Evolutionary conservation across 2,888 invertebrate genomes (phyloP).

Genomic region (Cantharis flavilabris): DNA sequence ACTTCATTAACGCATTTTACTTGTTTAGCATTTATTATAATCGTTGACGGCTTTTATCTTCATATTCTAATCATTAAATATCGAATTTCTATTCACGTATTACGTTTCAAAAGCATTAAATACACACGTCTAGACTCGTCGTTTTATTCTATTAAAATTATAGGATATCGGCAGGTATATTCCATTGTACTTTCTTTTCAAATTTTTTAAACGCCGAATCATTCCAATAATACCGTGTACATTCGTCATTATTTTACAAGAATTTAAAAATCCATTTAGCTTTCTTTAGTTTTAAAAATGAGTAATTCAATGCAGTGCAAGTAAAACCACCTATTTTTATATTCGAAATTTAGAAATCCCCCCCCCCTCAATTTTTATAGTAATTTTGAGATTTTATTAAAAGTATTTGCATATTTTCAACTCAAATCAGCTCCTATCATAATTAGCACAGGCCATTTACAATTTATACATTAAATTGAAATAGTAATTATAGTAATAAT

Average conservation of each 20-base stretch:
- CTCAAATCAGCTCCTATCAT: too few species aligned
- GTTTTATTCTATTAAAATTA: not conserved
- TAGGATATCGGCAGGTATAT: not conserved
- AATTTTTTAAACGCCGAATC: not conserved
- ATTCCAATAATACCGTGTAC: not conserved
- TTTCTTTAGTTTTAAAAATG: too few species aligned
- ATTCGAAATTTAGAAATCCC: too few species aligned
- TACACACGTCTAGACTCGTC: not conserved
- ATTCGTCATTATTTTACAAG: not conserved
- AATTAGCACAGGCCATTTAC: too few species aligned
- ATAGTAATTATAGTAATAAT: too few species aligned
- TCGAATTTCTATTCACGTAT: conserved; percentile 12
- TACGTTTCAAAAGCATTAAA: conserved; percentile 2
- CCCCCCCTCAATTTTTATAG: too few species aligned
- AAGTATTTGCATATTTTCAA: too few species aligned
- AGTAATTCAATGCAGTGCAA: too few species aligned
- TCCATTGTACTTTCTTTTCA: not conserved
- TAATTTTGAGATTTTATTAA: too few species aligned
- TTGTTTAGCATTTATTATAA: conserved; percentile 6
- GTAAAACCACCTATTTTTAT: too few species aligned
- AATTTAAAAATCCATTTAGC: not conserved
- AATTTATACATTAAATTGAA: too few species aligned
- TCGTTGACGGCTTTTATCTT: conserved; percentile 13
- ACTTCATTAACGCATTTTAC: not conserved
- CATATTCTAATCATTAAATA: conserved; percentile 15